A percentile compares a stretch with the other conserved stretches of the same genome.
These are phyloP conservation scores for Altica lythri DNA, from an alignment of 2,888 invertebrate species.

Conservation along the genomic window DNA sequence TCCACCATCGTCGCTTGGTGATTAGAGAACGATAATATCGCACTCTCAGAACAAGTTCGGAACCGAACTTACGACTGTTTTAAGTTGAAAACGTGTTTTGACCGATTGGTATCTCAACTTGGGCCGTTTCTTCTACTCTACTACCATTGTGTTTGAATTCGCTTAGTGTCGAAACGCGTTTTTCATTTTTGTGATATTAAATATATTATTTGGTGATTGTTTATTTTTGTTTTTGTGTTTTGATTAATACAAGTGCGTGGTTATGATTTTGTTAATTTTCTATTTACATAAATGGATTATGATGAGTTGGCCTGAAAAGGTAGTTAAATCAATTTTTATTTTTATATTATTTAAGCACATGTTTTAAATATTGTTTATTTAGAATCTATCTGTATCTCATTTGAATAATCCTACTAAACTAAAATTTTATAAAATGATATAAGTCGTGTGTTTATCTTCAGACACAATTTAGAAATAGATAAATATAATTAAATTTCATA, in stretches of 20 bases:
- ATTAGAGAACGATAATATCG: conserved; percentile 16
- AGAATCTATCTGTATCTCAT: too few species aligned
- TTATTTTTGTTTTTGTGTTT: conserved; percentile 31
- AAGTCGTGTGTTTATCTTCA: too few species aligned
- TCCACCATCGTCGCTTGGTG: conserved; percentile 31
- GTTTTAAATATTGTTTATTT: too few species aligned
- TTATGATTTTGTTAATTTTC: conserved; percentile 23
- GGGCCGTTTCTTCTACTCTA: conserved; percentile 18
- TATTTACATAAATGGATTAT: conserved; percentile 37
- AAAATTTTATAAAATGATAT: too few species aligned
- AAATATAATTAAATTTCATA: too few species aligned
- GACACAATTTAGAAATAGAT: too few species aligned
- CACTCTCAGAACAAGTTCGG: conserved; percentile 15
- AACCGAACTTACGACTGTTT: conserved; percentile 21
- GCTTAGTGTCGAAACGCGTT: conserved; percentile 32
- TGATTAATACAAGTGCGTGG: conserved; percentile 27
- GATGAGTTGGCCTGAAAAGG: conserved; percentile 33
- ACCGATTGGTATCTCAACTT: conserved; percentile 29
- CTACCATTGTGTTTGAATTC: conserved; percentile 29
- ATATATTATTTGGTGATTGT: conserved; percentile 31
- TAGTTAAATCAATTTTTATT: not conserved
- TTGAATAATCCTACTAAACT: too few species aligned
- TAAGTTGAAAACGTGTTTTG: conserved; percentile 33
- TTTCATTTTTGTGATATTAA: conserved; percentile 28
- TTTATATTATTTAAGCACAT: not conserved